Evolutionary conservation across 1,140 invertebrate genomes (phyloP), one percentile per base, ranked within the genome.

Genomic region (Drosophila guanche): DNA sequence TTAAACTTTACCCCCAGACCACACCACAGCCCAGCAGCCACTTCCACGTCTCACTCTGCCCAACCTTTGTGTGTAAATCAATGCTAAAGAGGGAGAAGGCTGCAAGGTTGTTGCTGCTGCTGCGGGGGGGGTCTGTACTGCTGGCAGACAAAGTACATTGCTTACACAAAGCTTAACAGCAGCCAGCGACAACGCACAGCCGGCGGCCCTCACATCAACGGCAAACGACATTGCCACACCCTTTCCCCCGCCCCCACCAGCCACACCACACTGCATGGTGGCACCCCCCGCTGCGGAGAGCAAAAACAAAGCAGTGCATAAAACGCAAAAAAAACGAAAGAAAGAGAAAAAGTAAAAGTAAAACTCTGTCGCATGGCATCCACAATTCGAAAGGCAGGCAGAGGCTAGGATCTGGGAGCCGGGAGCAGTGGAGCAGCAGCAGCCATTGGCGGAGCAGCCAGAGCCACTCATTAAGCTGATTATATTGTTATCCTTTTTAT

Each of bases 401-500:
- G 23, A 65, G 41, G 42, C 45, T 37, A 6, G 23, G 43, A 16
- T 10, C 8, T 16, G 46, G 37, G 37, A 52, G 33, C 14, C 16
- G 16, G 16, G 16, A 20, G 16, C 16, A 20, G 16, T 20, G 16
- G 16, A 66, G 59, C 12, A 65, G 27, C 29, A 43, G 25, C 10
- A 46, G 41, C 20, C 10, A 37, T 20, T 51, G 59, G 33, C 57
- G 2, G 62, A 46, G 50, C 62, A 68, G 61, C 69, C 83, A 78
- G 70, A 83, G 78, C 78, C 83, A 86, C 83, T 86, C 83, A 86
- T 86, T 86, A 86, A 90, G 88, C 88, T 90, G 88, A 90, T 90
- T 90, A 90, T 90, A 90, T 90, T 90, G 88, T 90, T 90, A 90
- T 90, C 88, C 88, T 90, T 90, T 90, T 90, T 90, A 90, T 90